These are phyloP conservation scores for Gobius niger DNA, from an alignment of 2,113 vertebrate species.

Conservation along the genomic window DNA sequence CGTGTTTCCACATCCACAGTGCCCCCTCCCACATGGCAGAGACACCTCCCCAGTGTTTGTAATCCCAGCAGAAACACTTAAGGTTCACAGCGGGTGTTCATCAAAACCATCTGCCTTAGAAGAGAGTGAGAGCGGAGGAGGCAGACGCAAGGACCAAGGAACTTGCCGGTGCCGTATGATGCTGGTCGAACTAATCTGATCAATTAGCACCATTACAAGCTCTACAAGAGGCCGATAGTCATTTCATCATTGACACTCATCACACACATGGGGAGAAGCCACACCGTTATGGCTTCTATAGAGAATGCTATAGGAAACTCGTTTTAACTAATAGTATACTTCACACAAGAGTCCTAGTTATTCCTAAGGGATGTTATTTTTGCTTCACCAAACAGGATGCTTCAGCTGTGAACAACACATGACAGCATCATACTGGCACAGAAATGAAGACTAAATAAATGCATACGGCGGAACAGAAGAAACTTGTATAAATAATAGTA, in stretches of 20 bases:
- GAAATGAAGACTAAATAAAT: not conserved
- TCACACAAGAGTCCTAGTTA: conserved; percentile 9
- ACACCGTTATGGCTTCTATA: conserved; percentile 1
- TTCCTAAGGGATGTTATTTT: conserved; percentile 78
- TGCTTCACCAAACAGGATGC: conserved; percentile 68
- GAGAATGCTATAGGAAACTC: conserved; percentile 13
- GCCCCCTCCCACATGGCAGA: conserved; percentile 87
- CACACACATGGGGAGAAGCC: conserved; percentile 62
- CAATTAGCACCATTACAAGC: conserved; percentile 99
- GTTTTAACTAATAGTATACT: not conserved
- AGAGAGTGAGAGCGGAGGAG: conserved; percentile 82
- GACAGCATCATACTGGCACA: conserved; percentile 81
- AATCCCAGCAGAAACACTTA: conserved; percentile 99
- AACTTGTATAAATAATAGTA: conserved; percentile 65
- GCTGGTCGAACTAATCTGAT: conserved; percentile 93
- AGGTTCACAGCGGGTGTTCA: conserved; percentile 99
- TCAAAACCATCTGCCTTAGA: conserved; percentile 99
- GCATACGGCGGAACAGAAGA: not conserved
- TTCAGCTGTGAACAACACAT: conserved; percentile 89
- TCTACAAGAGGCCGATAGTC: conserved; percentile 88
- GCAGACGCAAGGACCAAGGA: conserved; percentile 45
- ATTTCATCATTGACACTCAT: conserved; percentile 88
- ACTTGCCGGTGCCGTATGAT: conserved; percentile 54
- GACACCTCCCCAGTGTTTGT: conserved; percentile 93
- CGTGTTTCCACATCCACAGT: conserved; percentile 66